Percentiles rank a stretch among this genome's conserved stretches.
phyloP scores from a whole-genome alignment of 2,888 invertebrate genomes.

The Calliscelio sp. region DNA sequence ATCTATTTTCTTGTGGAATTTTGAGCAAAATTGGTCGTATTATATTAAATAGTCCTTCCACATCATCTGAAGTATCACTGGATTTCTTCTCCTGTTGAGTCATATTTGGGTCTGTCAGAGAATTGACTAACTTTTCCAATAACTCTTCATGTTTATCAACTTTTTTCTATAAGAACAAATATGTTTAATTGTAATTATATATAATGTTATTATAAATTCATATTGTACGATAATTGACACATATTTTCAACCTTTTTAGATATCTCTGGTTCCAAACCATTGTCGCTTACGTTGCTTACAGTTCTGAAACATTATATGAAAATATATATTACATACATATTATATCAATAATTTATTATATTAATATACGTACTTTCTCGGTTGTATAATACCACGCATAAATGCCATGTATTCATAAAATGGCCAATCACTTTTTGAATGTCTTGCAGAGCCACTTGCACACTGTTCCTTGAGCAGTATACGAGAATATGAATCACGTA shows the following conservation, averaged over 20 bases:
- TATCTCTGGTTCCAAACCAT: too few species aligned
- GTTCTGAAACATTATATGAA: too few species aligned
- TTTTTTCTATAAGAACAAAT: not conserved
- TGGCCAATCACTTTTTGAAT: not conserved
- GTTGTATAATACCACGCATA: not conserved
- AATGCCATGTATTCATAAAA: not conserved
- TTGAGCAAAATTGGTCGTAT: not conserved
- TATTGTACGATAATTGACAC: too few species aligned
- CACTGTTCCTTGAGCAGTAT: not conserved
- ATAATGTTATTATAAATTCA: too few species aligned
- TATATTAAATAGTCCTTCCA: constrained; percentile 6
- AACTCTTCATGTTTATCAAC: constrained; percentile 14
- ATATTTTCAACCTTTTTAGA: too few species aligned
- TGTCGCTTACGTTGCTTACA: too few species aligned
- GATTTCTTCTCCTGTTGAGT: not conserved
- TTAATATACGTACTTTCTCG: not conserved
- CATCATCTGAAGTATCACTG: not conserved
- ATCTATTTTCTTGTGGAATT: not conserved
- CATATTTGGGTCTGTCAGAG: not conserved
- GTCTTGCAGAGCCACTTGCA: not conserved
- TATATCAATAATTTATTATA: too few species aligned
- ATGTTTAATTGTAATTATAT: not conserved
- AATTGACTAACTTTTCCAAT: constrained; percentile 3
- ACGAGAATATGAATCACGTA: not conserved
- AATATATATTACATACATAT: too few species aligned